Conservation (phyloP, 2,113 vertebrate species). For the Sapayoa aenigma region DNA sequence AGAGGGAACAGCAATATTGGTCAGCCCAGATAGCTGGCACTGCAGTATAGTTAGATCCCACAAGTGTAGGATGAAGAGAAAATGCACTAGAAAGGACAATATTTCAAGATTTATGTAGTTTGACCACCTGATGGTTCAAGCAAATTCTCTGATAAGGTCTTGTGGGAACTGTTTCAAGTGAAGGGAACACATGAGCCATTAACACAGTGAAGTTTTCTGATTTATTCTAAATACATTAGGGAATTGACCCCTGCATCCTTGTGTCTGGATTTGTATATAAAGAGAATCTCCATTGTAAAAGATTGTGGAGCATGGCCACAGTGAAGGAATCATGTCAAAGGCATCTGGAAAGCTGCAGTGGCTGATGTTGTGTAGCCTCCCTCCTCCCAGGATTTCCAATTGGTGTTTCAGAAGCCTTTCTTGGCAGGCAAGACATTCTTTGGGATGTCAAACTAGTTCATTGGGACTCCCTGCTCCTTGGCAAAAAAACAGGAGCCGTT, state of each 20-base stretch:
- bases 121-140: background rate
- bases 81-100: background rate
- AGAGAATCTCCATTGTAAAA: background rate
- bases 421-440: background rate
- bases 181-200: background rate
- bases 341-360: background rate
- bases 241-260: background rate
- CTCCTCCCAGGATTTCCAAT: background rate
- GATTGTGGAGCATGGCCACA: background rate
- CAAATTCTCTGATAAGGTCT: background rate
- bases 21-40: background rate
- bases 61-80: background rate
- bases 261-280: background rate
- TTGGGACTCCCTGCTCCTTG: background rate
- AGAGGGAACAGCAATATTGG: background rate
- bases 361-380: background rate
- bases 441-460: background rate
- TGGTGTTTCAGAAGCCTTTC: background rate
- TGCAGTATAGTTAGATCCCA: background rate
- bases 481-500: background rate
- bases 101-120: background rate
- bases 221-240: background rate
- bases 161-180: background rate
- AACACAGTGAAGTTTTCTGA: background rate
- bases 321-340: background rate